Evolutionary conservation across 2,888 invertebrate species (phyloP).

Genomic region (Trichogramma dendrolimi): DNA sequence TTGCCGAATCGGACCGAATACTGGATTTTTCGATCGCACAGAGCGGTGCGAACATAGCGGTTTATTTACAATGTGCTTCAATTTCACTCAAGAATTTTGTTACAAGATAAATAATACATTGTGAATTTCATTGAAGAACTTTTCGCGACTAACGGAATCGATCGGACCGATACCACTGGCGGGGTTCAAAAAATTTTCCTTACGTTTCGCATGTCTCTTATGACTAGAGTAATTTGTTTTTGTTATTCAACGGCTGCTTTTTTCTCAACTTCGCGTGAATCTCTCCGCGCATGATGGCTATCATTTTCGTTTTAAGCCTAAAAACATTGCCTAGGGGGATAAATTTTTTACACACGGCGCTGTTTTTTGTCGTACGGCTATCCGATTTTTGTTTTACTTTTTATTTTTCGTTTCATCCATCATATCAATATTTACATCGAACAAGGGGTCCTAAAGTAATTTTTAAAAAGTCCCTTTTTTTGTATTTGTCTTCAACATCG

Average conservation of each 20-base stretch:
- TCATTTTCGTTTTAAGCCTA: slow-evolving; percentile 30
- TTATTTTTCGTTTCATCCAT: slow-evolving; percentile 10
- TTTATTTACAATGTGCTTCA: slow-evolving; percentile 30
- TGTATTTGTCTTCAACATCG: slow-evolving; percentile 5
- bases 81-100: slow-evolving; percentile 29
- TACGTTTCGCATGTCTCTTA: slow-evolving; percentile 23
- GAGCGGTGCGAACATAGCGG: slow-evolving; percentile 29
- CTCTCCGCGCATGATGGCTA: slow-evolving; percentile 27
- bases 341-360: slow-evolving; percentile 19
- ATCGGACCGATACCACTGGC: slow-evolving; percentile 17
- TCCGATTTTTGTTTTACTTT: not conserved
- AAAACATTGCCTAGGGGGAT: slow-evolving; percentile 33
- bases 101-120: too few relatives aligned
- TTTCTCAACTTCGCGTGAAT: slow-evolving; percentile 28
- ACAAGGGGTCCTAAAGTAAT: slow-evolving; percentile 25
- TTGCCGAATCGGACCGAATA: slow-evolving; percentile 18
- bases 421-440: slow-evolving; percentile 10
- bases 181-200: slow-evolving; percentile 22
- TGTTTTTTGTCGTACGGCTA: slow-evolving; percentile 13
- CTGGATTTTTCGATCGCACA: slow-evolving; percentile 27
- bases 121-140: slow-evolving; percentile 1
- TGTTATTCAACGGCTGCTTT: slow-evolving; percentile 26
- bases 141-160: slow-evolving; percentile 23
- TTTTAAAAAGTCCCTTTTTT: slow-evolving; percentile 24
- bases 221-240: slow-evolving; percentile 30